Conservation (phyloP, 2,797 vertebrate genomes). For the Dicrostonyx torquatus region DNA sequence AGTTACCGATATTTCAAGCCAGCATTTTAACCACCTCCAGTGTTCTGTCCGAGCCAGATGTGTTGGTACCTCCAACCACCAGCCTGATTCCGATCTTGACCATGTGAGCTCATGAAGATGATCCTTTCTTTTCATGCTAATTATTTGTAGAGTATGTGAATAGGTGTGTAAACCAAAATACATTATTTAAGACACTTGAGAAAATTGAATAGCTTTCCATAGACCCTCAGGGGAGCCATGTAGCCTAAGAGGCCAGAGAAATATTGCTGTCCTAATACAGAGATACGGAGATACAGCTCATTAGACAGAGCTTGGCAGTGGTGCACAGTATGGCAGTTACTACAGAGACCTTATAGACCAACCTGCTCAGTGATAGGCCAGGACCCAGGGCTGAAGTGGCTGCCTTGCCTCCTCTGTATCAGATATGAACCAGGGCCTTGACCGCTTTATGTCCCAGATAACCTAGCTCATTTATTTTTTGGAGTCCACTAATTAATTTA, state of each 20-base stretch:
- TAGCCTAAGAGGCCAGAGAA: neutral
- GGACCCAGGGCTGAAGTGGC: neutral
- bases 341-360: neutral
- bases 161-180: conserved; percentile 26
- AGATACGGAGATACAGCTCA: neutral
- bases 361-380: neutral
- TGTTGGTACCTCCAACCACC: neutral
- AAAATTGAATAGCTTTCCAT: conserved; percentile 12
- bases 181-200: conserved; percentile 55
- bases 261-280: neutral
- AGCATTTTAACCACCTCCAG: neutral
- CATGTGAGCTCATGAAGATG: neutral
- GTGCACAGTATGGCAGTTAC: neutral
- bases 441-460: neutral
- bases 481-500: neutral
- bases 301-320: neutral
- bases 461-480: neutral
- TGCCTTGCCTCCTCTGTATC: no score
- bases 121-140: conserved; percentile 22
- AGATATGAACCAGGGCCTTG: no score
- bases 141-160: neutral
- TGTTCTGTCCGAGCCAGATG: neutral
- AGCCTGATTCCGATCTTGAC: neutral
- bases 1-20: neutral
- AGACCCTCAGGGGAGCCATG: conserved; percentile 2